Conservation (phyloP, 2,113 vertebrate species). For the Penelope pileata region DNA sequence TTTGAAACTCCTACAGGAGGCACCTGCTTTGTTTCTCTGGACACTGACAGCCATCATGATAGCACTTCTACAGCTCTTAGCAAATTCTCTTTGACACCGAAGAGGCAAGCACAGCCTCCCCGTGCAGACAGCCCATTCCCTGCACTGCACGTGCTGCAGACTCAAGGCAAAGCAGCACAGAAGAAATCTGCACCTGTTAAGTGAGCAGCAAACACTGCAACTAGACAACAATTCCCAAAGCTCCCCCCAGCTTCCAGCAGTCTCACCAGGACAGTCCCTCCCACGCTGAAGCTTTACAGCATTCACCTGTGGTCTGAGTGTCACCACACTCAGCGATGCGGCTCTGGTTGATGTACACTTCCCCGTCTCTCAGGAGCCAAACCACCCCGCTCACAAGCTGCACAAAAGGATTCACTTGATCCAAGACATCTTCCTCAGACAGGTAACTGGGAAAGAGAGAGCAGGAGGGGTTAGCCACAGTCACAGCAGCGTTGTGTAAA, state of each 20-base stretch:
- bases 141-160: fast-evolving
- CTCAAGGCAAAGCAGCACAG: neutral
- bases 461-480: neutral
- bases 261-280: neutral
- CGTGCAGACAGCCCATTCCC: neutral
- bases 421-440: slow-evolving; percentile 88
- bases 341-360: slow-evolving; percentile 87
- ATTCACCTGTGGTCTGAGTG: slow-evolving; percentile 87
- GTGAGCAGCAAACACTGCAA: neutral
- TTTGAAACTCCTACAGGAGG: neutral
- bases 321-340: slow-evolving; percentile 80
- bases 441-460: slow-evolving; percentile 84
- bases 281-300: neutral
- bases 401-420: slow-evolving; percentile 87
- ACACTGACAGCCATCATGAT: neutral
- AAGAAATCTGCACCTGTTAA: neutral
- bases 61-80: neutral
- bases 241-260: neutral
- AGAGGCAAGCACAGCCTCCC: neutral
- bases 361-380: slow-evolving; percentile 90
- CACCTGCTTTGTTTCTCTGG: neutral
- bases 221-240: neutral
- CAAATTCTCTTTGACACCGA: neutral
- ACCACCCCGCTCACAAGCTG: slow-evolving; percentile 93
- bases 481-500: fast-evolving